These are phyloP conservation scores for Leuctra nigra DNA, from an alignment of 2,888 invertebrate genomes.

Conservation along the genomic window DNA sequence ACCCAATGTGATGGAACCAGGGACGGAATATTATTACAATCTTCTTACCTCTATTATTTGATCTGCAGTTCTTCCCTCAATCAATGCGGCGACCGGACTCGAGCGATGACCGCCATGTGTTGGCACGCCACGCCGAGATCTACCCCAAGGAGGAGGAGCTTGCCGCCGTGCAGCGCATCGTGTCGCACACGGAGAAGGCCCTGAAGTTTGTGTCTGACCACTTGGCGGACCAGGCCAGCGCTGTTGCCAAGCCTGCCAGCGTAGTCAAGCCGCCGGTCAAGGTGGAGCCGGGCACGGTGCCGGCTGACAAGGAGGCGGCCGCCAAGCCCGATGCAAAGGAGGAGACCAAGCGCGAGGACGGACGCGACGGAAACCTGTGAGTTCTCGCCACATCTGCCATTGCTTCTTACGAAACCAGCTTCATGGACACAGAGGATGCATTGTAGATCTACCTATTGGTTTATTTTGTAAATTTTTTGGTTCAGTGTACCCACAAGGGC, in stretches of 20 bases:
- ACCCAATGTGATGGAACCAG: no score
- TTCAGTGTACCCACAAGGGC: no score
- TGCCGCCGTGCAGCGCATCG: constrained; percentile 83
- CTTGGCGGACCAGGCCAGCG: constrained; percentile 55
- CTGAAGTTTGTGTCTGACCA: constrained; percentile 91
- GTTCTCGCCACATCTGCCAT: no score
- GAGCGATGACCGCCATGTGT: constrained; percentile 93
- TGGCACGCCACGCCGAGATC: constrained; percentile 87
- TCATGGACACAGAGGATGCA: no score
- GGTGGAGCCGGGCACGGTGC: constrained; percentile 34
- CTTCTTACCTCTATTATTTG: constrained; percentile 39
- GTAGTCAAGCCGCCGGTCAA: constrained; percentile 24
- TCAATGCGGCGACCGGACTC: constrained; percentile 77
- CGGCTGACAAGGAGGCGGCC: constrained; percentile 34
- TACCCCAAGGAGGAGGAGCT: constrained; percentile 89
- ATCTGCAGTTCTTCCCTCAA: constrained; percentile 37
- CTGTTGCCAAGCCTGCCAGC: constrained; percentile 20
- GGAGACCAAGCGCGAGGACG: constrained; percentile 59
- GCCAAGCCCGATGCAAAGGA: constrained; percentile 40
- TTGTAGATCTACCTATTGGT: no score
- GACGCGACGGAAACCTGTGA: constrained; percentile 73
- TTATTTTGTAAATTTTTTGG: no score
- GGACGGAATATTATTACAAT: constrained; percentile 29
- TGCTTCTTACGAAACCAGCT: no score
- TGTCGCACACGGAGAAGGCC: constrained; percentile 88